Percentiles rank a stretch among this genome's conserved stretches.
These are phyloP conservation scores for Netelia fuscicornis DNA, from an alignment of 2,888 invertebrate species.

Conservation along the genomic window DNA sequence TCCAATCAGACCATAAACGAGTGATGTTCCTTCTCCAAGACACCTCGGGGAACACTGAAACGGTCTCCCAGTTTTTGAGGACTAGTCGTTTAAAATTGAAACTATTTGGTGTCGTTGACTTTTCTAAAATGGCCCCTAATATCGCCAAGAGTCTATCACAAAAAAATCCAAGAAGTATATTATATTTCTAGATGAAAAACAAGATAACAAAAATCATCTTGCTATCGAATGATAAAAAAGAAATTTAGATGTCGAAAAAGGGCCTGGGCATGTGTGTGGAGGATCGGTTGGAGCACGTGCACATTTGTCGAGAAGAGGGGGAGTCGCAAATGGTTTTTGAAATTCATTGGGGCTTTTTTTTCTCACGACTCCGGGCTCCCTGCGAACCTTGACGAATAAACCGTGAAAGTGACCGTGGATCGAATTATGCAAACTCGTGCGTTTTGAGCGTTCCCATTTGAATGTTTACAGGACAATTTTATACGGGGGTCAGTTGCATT, in stretches of 20 bases:
- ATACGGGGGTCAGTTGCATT: conserved; percentile 48
- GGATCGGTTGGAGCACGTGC: conserved; percentile 45
- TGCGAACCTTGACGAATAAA: conserved; percentile 76
- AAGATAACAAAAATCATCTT: too few relatives aligned
- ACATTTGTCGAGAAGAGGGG: neutral
- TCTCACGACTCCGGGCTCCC: conserved; percentile 75
- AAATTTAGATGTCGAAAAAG: conserved; percentile 4
- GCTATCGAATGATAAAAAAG: neutral
- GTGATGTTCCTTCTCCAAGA: too few relatives aligned
- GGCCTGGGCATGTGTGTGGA: neutral
- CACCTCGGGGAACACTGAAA: too few relatives aligned
- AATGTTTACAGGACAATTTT: conserved; percentile 73
- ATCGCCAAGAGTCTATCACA: too few relatives aligned
- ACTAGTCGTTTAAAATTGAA: too few relatives aligned
- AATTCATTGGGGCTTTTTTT: conserved; percentile 74
- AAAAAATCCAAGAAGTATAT: too few relatives aligned
- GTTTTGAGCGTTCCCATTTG: conserved; percentile 57
- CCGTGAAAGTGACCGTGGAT: conserved; percentile 80
- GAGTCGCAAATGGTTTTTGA: conserved; percentile 49
- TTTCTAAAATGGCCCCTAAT: too few relatives aligned
- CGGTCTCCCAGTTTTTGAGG: too few relatives aligned
- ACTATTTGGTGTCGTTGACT: too few relatives aligned
- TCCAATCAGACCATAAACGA: too few relatives aligned
- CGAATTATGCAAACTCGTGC: conserved; percentile 78
- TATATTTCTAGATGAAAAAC: too few relatives aligned